A percentile compares a stretch with the other conserved stretches of the same genome.
These are phyloP conservation scores for Heliconius ethilla DNA, from an alignment of 2,888 invertebrate species.

Conservation along the genomic window DNA sequence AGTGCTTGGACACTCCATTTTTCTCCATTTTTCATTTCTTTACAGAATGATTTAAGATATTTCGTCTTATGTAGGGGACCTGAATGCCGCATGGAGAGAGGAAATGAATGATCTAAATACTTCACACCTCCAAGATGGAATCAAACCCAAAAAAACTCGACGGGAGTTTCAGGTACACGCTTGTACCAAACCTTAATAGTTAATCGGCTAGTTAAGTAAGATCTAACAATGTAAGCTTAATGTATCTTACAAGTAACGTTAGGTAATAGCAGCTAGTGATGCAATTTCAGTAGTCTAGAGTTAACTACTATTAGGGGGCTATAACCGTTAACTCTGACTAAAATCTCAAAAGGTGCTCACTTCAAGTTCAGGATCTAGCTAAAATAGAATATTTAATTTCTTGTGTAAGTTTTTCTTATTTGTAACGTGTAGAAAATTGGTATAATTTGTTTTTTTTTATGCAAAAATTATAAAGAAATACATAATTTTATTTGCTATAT, in stretches of 20 bases:
- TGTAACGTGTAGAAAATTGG: neutral
- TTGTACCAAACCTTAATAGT: neutral
- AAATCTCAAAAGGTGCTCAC: conserved; percentile 19
- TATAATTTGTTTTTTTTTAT: neutral
- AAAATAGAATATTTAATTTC: neutral
- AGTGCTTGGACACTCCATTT: no score
- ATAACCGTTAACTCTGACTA: conserved; percentile 16
- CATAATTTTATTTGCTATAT: no score
- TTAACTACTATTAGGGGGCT: neutral
- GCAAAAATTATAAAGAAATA: no score
- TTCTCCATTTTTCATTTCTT: no score
- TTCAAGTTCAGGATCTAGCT: neutral
- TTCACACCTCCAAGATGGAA: neutral
- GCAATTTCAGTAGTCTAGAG: neutral
- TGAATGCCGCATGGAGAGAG: neutral
- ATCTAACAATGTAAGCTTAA: neutral
- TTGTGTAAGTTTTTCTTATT: neutral
- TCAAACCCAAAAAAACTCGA: no score
- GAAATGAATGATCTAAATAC: no score
- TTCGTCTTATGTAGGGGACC: neutral
- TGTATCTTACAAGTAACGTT: neutral
- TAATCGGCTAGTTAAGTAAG: neutral
- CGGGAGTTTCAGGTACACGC: neutral
- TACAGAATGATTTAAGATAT: neutral
- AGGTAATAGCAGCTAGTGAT: neutral